Evolutionary conservation across 2,113 vertebrate species (phyloP).

Genomic region (Tichodroma muraria): DNA sequence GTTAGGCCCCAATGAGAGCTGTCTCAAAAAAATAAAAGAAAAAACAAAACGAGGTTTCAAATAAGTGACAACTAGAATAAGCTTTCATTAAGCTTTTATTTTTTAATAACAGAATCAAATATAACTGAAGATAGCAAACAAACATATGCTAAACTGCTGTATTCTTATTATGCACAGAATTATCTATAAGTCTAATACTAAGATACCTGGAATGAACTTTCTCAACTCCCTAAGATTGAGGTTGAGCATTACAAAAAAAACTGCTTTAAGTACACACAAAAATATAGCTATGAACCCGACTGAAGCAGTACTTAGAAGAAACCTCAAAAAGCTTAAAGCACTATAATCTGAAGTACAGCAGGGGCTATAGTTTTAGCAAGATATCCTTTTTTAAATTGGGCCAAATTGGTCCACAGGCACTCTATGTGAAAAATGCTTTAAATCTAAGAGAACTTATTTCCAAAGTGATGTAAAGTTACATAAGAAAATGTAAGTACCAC

Average conservation of each 20-base stretch:
- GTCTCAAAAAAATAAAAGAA: constrained; percentile 6
- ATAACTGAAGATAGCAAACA: neutral
- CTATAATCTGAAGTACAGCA: constrained; percentile 15
- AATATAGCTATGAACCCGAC: neutral
- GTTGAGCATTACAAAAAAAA: neutral
- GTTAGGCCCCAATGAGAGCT: constrained; percentile 14
- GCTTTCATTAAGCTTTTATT: neutral
- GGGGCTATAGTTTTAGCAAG: neutral
- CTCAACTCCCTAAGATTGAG: neutral
- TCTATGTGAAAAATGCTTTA: neutral
- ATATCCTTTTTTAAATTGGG: neutral
- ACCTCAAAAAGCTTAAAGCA: neutral
- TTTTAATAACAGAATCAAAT: neutral
- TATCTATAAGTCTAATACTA: neutral
- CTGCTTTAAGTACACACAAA: neutral
- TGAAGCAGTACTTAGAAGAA: neutral
- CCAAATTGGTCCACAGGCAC: neutral
- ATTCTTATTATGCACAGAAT: neutral
- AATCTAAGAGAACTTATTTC: neutral
- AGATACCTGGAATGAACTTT: neutral
- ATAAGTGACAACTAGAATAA: neutral
- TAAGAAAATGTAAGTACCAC: neutral
- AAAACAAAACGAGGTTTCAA: neutral
- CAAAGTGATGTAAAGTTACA: neutral
- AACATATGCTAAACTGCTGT: neutral